Conservation (phyloP, 1,140 invertebrate species). For the Marisa cornuarietis region DNA sequence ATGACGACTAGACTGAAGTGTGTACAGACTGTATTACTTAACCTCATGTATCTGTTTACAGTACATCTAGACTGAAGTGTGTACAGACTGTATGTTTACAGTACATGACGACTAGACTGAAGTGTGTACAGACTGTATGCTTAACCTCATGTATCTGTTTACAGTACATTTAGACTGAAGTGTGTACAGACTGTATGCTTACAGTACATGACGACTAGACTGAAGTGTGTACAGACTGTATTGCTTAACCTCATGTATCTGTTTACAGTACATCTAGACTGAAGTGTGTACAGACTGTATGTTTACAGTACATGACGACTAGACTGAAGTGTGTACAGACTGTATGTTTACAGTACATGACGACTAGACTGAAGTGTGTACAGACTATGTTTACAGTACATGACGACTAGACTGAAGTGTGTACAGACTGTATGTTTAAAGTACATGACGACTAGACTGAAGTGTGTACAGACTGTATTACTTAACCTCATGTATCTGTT, state of each 20-base stretch:
- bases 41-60: slow-evolving; percentile 1
- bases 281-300: too few relatives aligned
- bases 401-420: too few relatives aligned
- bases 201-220: slow-evolving; percentile 1
- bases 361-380: background rate
- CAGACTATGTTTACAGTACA: too few relatives aligned
- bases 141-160: background rate
- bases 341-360: background rate
- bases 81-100: background rate
- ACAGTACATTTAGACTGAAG: too few relatives aligned
- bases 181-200: background rate
- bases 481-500: background rate
- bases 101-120: background rate
- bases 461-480: background rate
- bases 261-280: too few relatives aligned
- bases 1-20: background rate
- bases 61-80: too few relatives aligned
- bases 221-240: background rate
- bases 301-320: slow-evolving; percentile 6
- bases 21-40: background rate
- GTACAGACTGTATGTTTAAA: background rate
- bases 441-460: background rate
- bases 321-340: background rate
- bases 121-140: background rate
- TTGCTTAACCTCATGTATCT: slow-evolving; percentile 16